Base-by-base conservation (phyloP, 2,888 invertebrate genomes). In the Aphrophora alni region DNA sequence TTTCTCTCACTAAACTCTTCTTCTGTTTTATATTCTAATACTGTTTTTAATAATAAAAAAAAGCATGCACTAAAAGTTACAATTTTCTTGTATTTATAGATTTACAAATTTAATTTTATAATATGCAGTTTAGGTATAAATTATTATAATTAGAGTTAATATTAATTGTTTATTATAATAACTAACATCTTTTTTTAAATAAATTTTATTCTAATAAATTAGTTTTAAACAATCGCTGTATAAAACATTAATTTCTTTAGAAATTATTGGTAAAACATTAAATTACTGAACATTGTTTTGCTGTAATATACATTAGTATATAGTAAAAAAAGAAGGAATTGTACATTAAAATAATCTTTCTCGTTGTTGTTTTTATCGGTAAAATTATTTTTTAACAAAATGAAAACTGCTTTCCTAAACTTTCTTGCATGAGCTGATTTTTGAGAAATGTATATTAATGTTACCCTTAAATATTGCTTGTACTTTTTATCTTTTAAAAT, bases 391-490 rank as follows among this genome's bases (percentile, higher is more conserved):
- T 33, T 33, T n/a, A 33, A 33, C 33, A 33, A 33, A 33, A 33
- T 33, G 33, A 33, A 33, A 33, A 3, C 8, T 59, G 59, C 59
- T 59, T 59, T 21, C 14, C 21, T 44, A 21, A 59, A n/a, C 12
- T 21, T 59, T 59, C 59, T 59, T 59, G 59, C 59, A 59, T 59
- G 59, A 59, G 59, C 59, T 59, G 59, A 59, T 59, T 59, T 59
- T 59, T 33, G n/a, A 21, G 21, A 21, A 59, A 59, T 21, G n/a
- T n/a, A 21, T 59, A 21, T 21, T 59, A 59, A 59, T 59, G 59
- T n/a, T 59, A 59, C 59, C 59, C 21, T 59, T 59, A 59, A 59
- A 59, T 59, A 59, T 59, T 59, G 59, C 59, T 59, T 59, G 59
- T 59, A 21, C 21, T 44, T 44, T 59, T 59, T 2, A 59, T 59